Percentiles rank a stretch among this genome's conserved stretches.
Conservation (phyloP, 2,113 vertebrate genomes). For the Psilopogon haemacephalus region DNA sequence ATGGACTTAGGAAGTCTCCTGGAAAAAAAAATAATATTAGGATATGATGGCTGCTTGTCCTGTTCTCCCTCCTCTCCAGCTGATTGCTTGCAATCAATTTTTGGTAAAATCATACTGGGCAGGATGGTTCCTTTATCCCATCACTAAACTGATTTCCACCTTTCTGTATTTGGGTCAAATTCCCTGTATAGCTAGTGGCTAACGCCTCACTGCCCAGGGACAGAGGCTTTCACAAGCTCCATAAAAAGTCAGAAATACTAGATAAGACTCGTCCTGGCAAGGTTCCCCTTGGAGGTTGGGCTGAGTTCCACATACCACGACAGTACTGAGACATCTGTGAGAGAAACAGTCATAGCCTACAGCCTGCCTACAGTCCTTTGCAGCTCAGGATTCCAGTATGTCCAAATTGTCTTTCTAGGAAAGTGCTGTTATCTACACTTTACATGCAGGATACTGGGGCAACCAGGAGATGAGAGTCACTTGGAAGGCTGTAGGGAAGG, state of each 20-base stretch:
- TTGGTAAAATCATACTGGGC: neutral
- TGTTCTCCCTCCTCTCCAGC: neutral
- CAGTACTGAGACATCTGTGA: neutral
- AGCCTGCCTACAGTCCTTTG: neutral
- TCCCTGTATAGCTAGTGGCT: neutral
- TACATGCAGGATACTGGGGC: accelerated
- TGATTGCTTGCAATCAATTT: neutral
- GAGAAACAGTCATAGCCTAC: neutral
- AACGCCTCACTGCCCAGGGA: neutral
- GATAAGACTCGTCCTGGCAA: neutral
- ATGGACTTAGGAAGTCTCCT: neutral
- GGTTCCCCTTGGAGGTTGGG: neutral
- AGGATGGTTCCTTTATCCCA: neutral
- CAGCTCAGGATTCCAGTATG: neutral
- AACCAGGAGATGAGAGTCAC: neutral
- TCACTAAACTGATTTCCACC: neutral
- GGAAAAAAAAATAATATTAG: neutral
- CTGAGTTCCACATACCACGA: constrained; percentile 1
- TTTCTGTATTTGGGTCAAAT: neutral
- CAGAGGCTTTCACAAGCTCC: neutral
- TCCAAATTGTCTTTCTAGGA: neutral
- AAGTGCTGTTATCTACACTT: neutral
- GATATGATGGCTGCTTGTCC: neutral
- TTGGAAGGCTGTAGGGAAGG: neutral
- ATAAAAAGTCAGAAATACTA: constrained; percentile 25